Conservation (phyloP, 2,113 vertebrate species). For the Podocnemis expansa region DNA sequence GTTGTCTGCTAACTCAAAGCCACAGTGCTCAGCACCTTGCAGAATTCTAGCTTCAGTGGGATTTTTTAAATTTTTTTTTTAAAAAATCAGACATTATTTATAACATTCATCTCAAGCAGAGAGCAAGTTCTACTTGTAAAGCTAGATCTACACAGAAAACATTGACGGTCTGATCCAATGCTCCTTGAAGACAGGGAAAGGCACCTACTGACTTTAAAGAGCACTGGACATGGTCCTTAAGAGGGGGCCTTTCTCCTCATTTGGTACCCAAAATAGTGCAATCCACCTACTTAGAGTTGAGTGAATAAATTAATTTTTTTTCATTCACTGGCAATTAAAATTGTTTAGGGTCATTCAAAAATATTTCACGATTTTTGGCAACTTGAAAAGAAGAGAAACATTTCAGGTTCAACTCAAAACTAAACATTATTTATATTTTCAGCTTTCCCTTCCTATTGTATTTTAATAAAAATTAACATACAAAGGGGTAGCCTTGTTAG, state of each 20-base stretch:
- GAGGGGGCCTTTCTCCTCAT: not conserved
- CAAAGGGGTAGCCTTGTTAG: no score
- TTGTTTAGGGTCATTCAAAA: not conserved
- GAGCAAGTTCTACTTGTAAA: not conserved
- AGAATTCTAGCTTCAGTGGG: not conserved
- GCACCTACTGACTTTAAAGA: not conserved
- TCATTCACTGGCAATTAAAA: not conserved
- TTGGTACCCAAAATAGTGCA: not conserved
- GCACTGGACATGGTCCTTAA: rapidly evolving
- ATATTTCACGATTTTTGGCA: not conserved
- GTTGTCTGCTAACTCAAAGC: not conserved
- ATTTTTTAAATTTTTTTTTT: no score
- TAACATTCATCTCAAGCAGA: not conserved
- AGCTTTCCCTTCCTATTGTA: not conserved
- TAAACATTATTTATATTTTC: not conserved
- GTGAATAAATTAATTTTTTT: not conserved
- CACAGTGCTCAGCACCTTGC: not conserved
- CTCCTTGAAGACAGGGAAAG: rapidly evolving
- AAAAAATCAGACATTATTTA: not conserved
- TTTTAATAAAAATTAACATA: no score
- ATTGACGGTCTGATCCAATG: not conserved
- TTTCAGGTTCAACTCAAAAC: not conserved
- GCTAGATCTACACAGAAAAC: rapidly evolving
- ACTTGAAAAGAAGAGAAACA: not conserved
- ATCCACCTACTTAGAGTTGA: not conserved